These are phyloP conservation scores for Drosophila asahinai DNA, from an alignment of 1,140 invertebrate species.

Conservation along the genomic window DNA sequence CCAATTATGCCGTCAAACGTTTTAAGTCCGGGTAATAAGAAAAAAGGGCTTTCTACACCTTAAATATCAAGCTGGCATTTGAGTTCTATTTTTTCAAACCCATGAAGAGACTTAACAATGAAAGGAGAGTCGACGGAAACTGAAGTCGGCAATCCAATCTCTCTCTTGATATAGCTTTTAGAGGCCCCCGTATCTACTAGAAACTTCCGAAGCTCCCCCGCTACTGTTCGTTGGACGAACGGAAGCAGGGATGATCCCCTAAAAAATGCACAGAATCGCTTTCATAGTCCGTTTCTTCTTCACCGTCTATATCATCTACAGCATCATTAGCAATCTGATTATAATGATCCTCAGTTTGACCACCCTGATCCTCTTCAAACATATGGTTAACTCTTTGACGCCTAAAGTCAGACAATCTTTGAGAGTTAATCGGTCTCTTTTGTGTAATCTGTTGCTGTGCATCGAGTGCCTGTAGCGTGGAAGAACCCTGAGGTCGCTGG, in stretches of 20 bases:
- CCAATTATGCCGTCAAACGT: no score
- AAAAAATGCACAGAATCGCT: conserved; percentile 4
- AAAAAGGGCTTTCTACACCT: no score
- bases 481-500: no score
- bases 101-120: neutral
- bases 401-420: conserved; percentile 4
- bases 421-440: neutral
- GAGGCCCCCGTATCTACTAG: neutral
- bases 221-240: conserved; percentile 4
- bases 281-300: conserved; percentile 6
- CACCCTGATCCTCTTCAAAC: neutral
- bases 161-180: conserved; percentile 11
- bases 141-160: neutral
- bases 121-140: conserved; percentile 1
- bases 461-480: no score
- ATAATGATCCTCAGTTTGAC: neutral
- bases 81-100: conserved; percentile 13
- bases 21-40: no score
- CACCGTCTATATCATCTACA: neutral
- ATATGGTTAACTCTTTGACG: neutral
- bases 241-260: conserved; percentile 7
- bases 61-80: neutral
- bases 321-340: neutral
- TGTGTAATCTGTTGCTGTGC: no score
- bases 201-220: neutral